Conservation (phyloP, 2,113 vertebrate genomes). For the Laticauda laticaudata region DNA sequence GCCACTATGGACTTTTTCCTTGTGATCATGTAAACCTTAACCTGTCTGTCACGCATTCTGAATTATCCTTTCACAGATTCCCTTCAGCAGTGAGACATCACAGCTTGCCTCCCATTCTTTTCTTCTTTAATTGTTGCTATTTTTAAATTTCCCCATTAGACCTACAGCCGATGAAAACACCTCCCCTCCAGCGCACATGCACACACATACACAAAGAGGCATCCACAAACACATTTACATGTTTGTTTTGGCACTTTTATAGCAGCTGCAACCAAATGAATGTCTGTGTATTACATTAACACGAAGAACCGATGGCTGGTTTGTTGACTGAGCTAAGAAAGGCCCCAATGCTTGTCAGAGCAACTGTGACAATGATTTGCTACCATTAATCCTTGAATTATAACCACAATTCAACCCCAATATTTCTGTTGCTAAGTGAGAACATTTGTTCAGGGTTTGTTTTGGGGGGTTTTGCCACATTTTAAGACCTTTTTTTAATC, state of each 20-base stretch:
- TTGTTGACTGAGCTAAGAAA: background rate
- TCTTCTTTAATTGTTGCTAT: background rate
- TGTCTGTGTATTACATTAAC: background rate
- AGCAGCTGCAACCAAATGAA: background rate
- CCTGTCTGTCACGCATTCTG: background rate
- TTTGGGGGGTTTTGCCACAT: background rate
- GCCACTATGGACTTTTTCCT: background rate
- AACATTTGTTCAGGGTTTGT: background rate
- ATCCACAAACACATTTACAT: too few relatives aligned
- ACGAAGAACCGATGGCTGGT: background rate
- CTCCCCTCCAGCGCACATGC: too few relatives aligned
- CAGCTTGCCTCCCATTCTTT: background rate
- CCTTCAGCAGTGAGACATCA: background rate
- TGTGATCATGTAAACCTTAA: accelerated
- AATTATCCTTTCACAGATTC: background rate
- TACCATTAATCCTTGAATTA: background rate
- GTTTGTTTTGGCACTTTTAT: background rate
- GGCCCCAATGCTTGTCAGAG: too few relatives aligned
- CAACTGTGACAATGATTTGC: background rate
- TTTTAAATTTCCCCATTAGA: background rate
- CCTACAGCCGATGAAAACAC: background rate
- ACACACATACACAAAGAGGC: background rate
- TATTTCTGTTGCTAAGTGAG: background rate
- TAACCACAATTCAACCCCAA: background rate
- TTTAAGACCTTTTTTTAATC: background rate